phyloP scores from a whole-genome alignment of 1,140 invertebrate genomes.

The Matsumurasca onukii region DNA sequence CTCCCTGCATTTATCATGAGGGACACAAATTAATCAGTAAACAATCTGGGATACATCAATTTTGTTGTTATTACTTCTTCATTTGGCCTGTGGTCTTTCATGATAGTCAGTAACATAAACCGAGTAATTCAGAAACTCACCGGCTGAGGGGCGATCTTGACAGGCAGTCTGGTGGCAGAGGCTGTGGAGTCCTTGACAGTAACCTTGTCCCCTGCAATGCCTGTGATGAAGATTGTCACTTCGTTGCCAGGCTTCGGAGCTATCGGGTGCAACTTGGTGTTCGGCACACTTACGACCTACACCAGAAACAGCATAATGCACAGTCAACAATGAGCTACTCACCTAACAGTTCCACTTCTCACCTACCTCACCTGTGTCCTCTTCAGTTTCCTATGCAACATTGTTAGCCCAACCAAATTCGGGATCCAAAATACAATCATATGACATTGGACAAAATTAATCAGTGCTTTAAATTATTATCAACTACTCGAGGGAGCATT shows the following conservation, averaged over 20 bases:
- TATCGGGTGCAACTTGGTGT: background rate
- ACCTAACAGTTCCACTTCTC: too few relatives aligned
- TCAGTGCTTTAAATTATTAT: too few relatives aligned
- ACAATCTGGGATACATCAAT: too few relatives aligned
- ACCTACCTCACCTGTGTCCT: background rate
- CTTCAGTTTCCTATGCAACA: background rate
- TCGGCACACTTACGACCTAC: background rate
- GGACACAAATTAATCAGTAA: too few relatives aligned
- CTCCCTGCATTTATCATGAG: too few relatives aligned
- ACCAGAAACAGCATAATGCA: background rate
- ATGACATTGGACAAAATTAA: too few relatives aligned
- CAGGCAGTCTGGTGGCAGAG: background rate
- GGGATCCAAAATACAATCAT: background rate
- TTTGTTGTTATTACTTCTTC: too few relatives aligned
- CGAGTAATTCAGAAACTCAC: too few relatives aligned
- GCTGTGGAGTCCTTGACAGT: background rate
- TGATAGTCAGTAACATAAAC: too few relatives aligned
- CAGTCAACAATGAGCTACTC: background rate
- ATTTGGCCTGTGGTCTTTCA: too few relatives aligned
- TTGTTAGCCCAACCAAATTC: background rate
- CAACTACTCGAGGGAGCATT: too few relatives aligned
- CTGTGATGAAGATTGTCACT: conserved; percentile 20
- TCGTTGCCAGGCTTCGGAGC: background rate
- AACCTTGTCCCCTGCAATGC: conserved; percentile 9
- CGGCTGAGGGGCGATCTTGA: too few relatives aligned